A percentile compares a stretch with the other conserved stretches of the same genome.
Evolutionary conservation across 2,113 vertebrate species (phyloP).

Genomic region (Eolophus roseicapilla): DNA sequence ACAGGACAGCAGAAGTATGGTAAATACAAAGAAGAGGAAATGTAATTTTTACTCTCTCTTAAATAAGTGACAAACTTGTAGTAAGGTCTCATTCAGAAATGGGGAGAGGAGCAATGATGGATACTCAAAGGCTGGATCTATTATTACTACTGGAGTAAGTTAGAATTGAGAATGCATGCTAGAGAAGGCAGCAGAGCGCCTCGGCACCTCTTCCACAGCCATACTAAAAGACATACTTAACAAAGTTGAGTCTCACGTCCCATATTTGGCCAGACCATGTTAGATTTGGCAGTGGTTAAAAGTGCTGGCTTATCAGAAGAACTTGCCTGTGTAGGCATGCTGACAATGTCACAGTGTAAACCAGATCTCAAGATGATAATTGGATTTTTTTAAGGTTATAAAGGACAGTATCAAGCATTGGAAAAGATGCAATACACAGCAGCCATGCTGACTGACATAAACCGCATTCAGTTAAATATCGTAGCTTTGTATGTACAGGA

Average conservation of each 20-base stretch:
- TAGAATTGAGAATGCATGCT: background rate
- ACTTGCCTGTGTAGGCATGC: rapidly evolving
- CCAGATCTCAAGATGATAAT: rapidly evolving
- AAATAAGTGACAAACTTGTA: background rate
- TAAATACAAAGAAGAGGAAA: background rate
- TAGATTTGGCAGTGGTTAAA: background rate
- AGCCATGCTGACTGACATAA: background rate
- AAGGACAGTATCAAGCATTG: rapidly evolving
- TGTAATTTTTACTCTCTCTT: background rate
- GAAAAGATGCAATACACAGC: rapidly evolving
- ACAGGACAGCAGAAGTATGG: background rate
- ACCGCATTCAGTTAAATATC: background rate
- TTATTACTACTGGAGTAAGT: background rate
- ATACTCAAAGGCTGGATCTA: background rate
- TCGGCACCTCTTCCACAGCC: background rate
- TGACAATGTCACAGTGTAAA: background rate
- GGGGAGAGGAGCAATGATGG: background rate
- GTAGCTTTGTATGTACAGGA: rapidly evolving
- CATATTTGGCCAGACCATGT: rapidly evolving
- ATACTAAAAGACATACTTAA: rapidly evolving
- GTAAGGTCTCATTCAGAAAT: background rate
- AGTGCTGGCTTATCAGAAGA: background rate
- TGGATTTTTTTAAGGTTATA: background rate
- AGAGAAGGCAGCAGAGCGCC: background rate
- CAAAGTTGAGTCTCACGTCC: background rate